Conservation (phyloP, 1,140 invertebrate genomes). For the Stegodyphus mimosarum region DNA sequence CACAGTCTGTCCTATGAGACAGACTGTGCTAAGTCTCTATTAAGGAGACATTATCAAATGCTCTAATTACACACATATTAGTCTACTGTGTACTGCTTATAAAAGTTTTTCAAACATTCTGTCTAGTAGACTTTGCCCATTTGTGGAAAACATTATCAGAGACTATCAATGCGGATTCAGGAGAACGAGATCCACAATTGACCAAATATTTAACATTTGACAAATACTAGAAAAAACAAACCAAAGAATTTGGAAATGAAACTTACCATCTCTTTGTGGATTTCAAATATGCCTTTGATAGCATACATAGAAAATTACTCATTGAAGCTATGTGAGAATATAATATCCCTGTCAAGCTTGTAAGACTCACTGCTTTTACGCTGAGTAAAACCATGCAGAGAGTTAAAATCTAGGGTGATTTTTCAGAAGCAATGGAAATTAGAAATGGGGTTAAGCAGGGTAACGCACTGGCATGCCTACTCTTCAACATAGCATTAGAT, state of each 20-base stretch:
- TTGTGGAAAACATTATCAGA: neutral
- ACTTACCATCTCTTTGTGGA: neutral
- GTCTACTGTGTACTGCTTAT: neutral
- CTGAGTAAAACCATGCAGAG: neutral
- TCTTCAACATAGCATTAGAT: neutral
- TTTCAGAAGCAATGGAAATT: too few relatives aligned
- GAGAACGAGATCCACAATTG: neutral
- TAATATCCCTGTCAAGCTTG: too few relatives aligned
- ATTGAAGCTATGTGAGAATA: neutral
- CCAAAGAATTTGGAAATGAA: neutral
- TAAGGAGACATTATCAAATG: neutral
- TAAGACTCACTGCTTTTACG: slow-evolving; percentile 3
- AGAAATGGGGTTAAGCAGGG: neutral
- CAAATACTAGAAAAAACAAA: neutral
- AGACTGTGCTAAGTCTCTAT: too few relatives aligned
- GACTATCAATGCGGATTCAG: neutral
- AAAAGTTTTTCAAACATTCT: slow-evolving; percentile 3
- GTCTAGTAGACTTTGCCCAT: neutral
- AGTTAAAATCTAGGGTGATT: too few relatives aligned
- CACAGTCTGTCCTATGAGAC: neutral
- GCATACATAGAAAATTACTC: neutral
- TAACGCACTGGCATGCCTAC: neutral
- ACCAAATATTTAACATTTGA: neutral
- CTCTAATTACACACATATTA: neutral
- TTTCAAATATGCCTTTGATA: neutral